Evolutionary conservation across 2,888 invertebrate species (phyloP).

Genomic region (Erebia aethiops): DNA sequence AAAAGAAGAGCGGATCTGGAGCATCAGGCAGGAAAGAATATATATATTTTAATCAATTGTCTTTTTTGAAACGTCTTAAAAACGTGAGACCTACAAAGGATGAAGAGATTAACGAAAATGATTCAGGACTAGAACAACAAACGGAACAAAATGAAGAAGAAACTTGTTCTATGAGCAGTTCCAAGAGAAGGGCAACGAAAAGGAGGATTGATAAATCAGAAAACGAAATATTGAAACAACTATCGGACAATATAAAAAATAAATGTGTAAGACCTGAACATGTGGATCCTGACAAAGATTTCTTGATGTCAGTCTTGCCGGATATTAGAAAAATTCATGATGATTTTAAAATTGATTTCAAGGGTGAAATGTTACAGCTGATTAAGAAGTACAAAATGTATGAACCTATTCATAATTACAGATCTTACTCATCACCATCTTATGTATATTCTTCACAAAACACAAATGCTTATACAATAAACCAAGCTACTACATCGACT

Average conservation of each 20-base stretch:
- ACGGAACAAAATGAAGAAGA: not conserved
- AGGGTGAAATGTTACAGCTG: conserved; percentile 2
- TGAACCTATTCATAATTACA: not conserved
- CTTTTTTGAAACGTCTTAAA: conserved; percentile 16
- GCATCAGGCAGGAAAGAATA: conserved; percentile 17
- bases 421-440: conserved; percentile 2
- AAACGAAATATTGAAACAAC: conserved; percentile 4
- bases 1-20: conserved; percentile 17
- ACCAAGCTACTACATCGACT: not conserved
- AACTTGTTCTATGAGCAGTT: not conserved
- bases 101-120: conserved; percentile 4
- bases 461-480: conserved; percentile 2
- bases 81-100: not conserved
- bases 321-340: conserved; percentile 4
- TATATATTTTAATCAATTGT: conserved; percentile 17
- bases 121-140: conserved; percentile 4
- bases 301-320: conserved; percentile 4
- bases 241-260: not conserved
- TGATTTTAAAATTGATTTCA: conserved; percentile 1
- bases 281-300: conserved; percentile 4
- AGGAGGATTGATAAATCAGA: not conserved
- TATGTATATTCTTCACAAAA: conserved; percentile 2
- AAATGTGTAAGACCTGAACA: not conserved
- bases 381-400: conserved; percentile 4
- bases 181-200: not conserved